phyloP scores from a whole-genome alignment of 2,113 vertebrate genomes.

The Tricholaema leucomelas region DNA sequence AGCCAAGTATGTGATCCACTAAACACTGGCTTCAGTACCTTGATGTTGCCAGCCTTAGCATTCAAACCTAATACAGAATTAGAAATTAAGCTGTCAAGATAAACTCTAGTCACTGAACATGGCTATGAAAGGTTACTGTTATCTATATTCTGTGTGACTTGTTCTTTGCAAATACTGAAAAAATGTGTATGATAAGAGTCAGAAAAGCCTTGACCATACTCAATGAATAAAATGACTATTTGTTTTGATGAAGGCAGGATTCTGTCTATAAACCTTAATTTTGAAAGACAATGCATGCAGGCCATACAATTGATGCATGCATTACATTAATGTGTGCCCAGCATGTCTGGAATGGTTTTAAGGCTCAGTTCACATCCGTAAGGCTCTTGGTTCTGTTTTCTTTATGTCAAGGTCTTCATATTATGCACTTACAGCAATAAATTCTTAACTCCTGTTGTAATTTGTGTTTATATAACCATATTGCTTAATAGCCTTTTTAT shows the following conservation, averaged over 20 bases:
- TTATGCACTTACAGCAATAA: background rate
- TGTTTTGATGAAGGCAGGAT: background rate
- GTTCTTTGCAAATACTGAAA: background rate
- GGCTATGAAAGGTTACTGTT: background rate
- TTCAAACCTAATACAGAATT: background rate
- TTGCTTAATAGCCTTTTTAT: background rate
- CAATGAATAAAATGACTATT: background rate
- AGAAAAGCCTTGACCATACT: background rate
- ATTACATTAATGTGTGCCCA: background rate
- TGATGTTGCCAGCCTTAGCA: background rate
- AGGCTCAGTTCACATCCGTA: background rate
- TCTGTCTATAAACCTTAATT: background rate
- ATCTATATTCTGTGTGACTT: background rate
- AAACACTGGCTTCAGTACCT: slow-evolving; percentile 19
- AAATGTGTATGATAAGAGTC: background rate
- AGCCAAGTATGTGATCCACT: slow-evolving; percentile 18
- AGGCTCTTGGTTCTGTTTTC: background rate
- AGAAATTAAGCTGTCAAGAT: slow-evolving; percentile 15
- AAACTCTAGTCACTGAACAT: background rate
- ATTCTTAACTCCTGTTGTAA: background rate
- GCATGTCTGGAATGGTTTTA: background rate
- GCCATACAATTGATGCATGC: background rate
- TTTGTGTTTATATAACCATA: background rate
- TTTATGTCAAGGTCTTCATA: background rate
- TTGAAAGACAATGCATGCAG: background rate